Evolutionary conservation across 1,140 invertebrate genomes (phyloP).

Genomic region (Heliconius hermathena): DNA sequence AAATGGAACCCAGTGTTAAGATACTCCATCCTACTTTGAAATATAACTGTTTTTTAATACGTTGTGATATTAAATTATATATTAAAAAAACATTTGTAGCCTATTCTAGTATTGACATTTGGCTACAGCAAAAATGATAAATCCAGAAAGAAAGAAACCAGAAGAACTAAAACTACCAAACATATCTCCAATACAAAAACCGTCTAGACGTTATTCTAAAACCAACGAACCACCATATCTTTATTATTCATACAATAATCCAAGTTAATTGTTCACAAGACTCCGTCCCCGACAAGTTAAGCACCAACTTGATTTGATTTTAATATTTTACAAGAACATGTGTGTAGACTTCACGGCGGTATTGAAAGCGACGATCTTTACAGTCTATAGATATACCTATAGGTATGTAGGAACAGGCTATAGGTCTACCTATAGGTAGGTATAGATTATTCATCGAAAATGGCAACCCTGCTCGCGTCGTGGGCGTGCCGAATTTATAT

Average conservation of each 20-base stretch:
- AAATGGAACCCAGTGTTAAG: too few species aligned
- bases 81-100: not conserved
- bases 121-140: too few species aligned
- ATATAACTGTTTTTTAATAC: not conserved
- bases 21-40: not conserved
- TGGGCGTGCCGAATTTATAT: constrained; percentile 51
- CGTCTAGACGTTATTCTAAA: not conserved
- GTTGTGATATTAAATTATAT: not conserved
- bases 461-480: constrained; percentile 34
- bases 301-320: not conserved
- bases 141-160: not conserved
- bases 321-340: not conserved
- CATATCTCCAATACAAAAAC: not conserved
- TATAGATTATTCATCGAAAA: constrained; percentile 20
- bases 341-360: not conserved
- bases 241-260: not conserved
- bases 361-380: constrained; percentile 8
- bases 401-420: too few species aligned
- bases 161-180: not conserved
- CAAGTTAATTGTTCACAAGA: constrained; percentile 1
- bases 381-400: not conserved
- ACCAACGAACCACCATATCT: not conserved
- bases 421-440: too few species aligned
- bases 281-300: not conserved
- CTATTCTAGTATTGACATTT: too few species aligned